These are phyloP conservation scores for Leucopsar rothschildi DNA, from an alignment of 2,113 vertebrate species.

Conservation along the genomic window DNA sequence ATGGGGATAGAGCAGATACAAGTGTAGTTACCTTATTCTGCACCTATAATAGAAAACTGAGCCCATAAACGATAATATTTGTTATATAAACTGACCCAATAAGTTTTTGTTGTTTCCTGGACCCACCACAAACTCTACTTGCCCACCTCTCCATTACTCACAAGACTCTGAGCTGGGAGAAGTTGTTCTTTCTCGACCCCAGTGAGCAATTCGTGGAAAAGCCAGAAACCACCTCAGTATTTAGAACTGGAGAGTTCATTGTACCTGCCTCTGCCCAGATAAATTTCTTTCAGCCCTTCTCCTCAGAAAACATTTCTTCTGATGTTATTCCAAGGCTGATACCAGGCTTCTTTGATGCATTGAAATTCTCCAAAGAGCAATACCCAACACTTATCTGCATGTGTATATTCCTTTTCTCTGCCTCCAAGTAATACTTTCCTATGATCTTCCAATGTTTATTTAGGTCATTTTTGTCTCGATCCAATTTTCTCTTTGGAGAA, in stretches of 20 bases:
- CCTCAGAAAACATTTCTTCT: background rate
- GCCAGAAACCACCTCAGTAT: background rate
- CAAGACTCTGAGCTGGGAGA: background rate
- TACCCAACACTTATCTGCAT: background rate
- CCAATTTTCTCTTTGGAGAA: constrained; percentile 17
- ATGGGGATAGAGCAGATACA: background rate
- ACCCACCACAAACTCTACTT: background rate
- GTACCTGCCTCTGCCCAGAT: background rate
- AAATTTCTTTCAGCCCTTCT: background rate
- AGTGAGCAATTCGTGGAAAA: background rate
- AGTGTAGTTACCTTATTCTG: background rate
- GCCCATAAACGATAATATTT: background rate
- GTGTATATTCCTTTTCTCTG: constrained; percentile 8
- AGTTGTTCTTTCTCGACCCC: background rate
- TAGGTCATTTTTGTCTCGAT: constrained; percentile 34
- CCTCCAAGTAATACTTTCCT: constrained; percentile 6
- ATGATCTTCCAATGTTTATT: constrained; percentile 22
- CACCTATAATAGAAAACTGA: background rate
- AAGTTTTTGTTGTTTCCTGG: background rate
- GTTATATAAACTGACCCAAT: background rate
- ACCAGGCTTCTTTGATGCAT: constrained; percentile 4
- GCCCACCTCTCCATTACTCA: background rate
- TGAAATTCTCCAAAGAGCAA: constrained; percentile 21
- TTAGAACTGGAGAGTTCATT: background rate
- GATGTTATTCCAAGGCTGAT: constrained; percentile 17